Evolutionary conservation across 2,888 invertebrate genomes (phyloP).

Genomic region (Mesorhabditis belari): DNA sequence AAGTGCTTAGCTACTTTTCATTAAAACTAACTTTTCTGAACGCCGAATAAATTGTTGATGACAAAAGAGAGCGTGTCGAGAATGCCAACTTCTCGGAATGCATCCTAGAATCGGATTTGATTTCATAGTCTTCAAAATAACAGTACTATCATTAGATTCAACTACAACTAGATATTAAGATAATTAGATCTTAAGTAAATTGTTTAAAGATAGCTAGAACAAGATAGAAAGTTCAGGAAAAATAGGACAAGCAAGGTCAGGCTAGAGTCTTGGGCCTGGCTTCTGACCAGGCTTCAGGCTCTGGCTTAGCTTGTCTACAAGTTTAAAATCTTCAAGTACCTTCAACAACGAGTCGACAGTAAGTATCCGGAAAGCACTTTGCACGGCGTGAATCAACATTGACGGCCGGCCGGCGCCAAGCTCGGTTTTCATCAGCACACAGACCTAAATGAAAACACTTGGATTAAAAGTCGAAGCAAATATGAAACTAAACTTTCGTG

Average conservation of each 20-base stretch:
- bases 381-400: conserved; percentile 21
- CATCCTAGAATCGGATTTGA: conserved; percentile 71
- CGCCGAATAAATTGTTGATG: conserved; percentile 11
- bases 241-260: no score
- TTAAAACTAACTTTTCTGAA: conserved; percentile 5
- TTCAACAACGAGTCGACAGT: conserved; percentile 33
- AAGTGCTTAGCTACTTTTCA: no score
- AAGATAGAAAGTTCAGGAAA: no score
- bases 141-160: no score
- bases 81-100: conserved; percentile 92
- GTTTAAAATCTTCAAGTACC: conserved; percentile 6
- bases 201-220: no score
- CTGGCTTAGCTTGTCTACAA: background rate
- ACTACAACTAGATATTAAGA: no score
- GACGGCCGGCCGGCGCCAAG: conserved; percentile 31
- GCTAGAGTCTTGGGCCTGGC: no score
- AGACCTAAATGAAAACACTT: conserved; percentile 64
- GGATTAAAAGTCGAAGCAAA: no score
- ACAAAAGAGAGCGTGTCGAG: conserved; percentile 63
- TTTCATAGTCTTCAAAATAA: background rate
- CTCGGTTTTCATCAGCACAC: conserved; percentile 80
- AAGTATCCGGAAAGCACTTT: conserved; percentile 29
- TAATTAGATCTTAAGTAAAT: no score
- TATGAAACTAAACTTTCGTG: no score
- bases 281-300: background rate